phyloP scores from a whole-genome alignment of 64 coral and sea anemone genomes.

The Pachyseris speciosa region DNA sequence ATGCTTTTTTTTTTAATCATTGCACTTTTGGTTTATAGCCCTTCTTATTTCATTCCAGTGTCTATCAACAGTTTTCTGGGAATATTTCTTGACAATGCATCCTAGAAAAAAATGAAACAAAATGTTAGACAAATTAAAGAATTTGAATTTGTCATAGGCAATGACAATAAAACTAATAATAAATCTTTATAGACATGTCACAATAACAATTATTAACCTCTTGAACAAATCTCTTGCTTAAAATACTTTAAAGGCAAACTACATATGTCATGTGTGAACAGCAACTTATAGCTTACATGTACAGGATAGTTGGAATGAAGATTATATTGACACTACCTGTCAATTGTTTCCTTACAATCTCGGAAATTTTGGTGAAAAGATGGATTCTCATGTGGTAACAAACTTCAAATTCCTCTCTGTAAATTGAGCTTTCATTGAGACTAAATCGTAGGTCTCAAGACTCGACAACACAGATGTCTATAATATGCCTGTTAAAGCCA shows the following conservation, averaged over 20 bases:
- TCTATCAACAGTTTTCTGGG: neutral
- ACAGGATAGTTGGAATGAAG: neutral
- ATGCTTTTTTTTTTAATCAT: neutral
- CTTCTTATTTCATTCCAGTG: neutral
- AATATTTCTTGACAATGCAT: neutral
- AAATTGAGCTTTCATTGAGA: neutral
- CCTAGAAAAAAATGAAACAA: neutral
- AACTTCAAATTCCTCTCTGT: neutral
- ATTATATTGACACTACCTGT: neutral
- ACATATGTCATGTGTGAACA: too few relatives aligned
- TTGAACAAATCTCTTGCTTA: too few relatives aligned
- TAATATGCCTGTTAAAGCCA: neutral
- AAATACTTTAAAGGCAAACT: too few relatives aligned
- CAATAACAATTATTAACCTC: too few relatives aligned
- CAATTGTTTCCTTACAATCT: neutral
- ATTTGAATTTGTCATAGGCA: too few relatives aligned
- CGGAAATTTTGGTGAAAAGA: neutral
- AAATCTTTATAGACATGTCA: too few relatives aligned
- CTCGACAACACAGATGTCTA: neutral
- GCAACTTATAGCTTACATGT: neutral
- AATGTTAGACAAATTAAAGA: too few relatives aligned
- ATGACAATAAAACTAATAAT: too few relatives aligned
- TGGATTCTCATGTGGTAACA: neutral
- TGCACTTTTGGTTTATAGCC: neutral
- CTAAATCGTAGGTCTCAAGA: neutral